A percentile compares a stretch with the other conserved stretches of the same genome.
Evolutionary conservation across 2,888 invertebrate genomes (phyloP).

Genomic region (Tipula helvola): DNA sequence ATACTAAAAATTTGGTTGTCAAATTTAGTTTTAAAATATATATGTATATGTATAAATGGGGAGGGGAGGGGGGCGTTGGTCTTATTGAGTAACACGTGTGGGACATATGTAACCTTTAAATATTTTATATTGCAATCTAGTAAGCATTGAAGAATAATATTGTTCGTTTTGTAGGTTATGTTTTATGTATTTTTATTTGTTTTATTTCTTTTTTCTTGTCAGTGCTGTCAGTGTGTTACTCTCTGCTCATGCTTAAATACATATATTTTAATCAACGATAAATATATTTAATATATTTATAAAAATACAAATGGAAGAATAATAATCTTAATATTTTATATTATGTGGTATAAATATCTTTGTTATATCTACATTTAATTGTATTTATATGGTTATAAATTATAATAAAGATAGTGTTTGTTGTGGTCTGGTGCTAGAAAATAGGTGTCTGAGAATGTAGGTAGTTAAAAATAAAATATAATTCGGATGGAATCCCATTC

Average conservation of each 20-base stretch:
- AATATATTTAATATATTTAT: not conserved
- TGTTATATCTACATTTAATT: not conserved
- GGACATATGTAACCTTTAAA: not conserved
- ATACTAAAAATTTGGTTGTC: not conserved
- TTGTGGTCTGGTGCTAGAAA: not conserved
- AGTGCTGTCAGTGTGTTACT: not conserved
- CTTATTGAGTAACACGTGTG: too few relatives aligned
- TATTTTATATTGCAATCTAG: not conserved
- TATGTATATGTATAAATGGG: not conserved
- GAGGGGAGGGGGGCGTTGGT: too few relatives aligned
- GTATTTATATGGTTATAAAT: not conserved
- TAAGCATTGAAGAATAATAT: not conserved
- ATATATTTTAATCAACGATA: not conserved
- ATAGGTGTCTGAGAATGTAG: not conserved
- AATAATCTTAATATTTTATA: not conserved
- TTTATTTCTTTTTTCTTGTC: not conserved
- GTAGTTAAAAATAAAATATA: not conserved
- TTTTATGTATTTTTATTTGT: not conserved
- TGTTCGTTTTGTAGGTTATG: not conserved
- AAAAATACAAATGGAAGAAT: not conserved
- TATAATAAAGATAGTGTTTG: not conserved
- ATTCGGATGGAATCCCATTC: not conserved
- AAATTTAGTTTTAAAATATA: not conserved
- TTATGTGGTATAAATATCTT: not conserved
- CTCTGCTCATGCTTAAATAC: not conserved